Evolutionary conservation across 2,797 vertebrate species (phyloP), one percentile per base, ranked within the genome.

Genomic region (Tangara arthus): DNA sequence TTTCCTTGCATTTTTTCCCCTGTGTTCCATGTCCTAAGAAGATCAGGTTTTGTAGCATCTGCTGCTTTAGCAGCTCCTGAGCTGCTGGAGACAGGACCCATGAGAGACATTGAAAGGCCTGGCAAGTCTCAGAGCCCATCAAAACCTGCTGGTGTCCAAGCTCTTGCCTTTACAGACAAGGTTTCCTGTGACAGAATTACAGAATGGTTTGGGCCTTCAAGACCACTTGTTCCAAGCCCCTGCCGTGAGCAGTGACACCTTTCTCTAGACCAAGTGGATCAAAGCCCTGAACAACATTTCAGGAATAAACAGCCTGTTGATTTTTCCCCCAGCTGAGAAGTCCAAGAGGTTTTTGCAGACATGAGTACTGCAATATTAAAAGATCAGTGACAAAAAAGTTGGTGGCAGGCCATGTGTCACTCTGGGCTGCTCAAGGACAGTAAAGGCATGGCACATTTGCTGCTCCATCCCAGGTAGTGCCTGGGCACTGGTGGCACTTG

Each of bases 361-460:
- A 7, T 2, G 1, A 42, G 27, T 53, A 32, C 2, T 65, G 18
- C 2, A 3, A 15, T 53, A 46, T 28, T 8, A 64, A 57, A 61
- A 42, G 19, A 18, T 55, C 8, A 61, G 16, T 28, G 32, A 10
- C 47, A n/a, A 18, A 52, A 23, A 14, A 0, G n/a, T 20, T 42
- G 22, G 21, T 55, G 3, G 1, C 24, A 59, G 72, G 23, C 44
- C 32, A 1, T 1, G 17, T 13, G 27, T 41, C 30, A 13, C 37
- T 44, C 19, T 7, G 70, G 17, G 27, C 50, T 72, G 53, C 63
- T 69, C 12, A 2, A 57, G 65, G 61, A 55, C 39, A 49, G 19
- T 27, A n/a, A 70, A 23, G 2, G 2, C n/a, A 7, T 1, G 13
- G 55, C 22, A 26, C 1, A 0, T 63, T 39, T 50, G 34, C 19